These are phyloP conservation scores for Phengaris arion DNA, from an alignment of 2,888 invertebrate genomes.

Conservation along the genomic window DNA sequence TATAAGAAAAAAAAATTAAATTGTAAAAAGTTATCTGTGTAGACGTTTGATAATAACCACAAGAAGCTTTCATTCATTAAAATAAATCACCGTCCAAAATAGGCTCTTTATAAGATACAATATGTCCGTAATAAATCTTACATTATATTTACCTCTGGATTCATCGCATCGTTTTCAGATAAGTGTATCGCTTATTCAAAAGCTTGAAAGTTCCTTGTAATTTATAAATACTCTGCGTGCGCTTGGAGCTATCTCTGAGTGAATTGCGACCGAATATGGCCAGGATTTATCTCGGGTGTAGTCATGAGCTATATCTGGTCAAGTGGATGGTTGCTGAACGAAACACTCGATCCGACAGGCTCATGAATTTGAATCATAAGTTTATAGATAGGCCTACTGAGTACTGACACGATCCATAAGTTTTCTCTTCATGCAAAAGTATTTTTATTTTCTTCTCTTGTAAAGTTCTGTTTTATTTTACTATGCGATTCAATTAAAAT, in stretches of 20 bases:
- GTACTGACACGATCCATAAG: constrained; percentile 18
- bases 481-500: constrained; percentile 17
- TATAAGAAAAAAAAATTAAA: background rate
- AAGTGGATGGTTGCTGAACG: constrained; percentile 34
- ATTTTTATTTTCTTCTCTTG: background rate
- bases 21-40: background rate
- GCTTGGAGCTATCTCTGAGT: constrained; percentile 32
- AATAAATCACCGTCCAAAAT: constrained; percentile 22
- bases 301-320: constrained; percentile 37
- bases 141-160: constrained; percentile 31
- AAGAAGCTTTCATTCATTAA: background rate
- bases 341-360: constrained; percentile 22
- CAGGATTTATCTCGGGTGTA: constrained; percentile 31
- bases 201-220: constrained; percentile 28
- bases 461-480: background rate
- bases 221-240: constrained; percentile 32
- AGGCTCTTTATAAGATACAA: constrained; percentile 9
- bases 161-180: constrained; percentile 24
- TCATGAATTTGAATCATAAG: constrained; percentile 11
- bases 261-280: constrained; percentile 32
- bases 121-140: constrained; percentile 30
- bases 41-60: background rate
- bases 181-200: constrained; percentile 28
- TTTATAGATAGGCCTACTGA: constrained; percentile 12
- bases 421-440: background rate